phyloP scores from a whole-genome alignment of 2,113 vertebrate species.

The Corvus cornix region DNA sequence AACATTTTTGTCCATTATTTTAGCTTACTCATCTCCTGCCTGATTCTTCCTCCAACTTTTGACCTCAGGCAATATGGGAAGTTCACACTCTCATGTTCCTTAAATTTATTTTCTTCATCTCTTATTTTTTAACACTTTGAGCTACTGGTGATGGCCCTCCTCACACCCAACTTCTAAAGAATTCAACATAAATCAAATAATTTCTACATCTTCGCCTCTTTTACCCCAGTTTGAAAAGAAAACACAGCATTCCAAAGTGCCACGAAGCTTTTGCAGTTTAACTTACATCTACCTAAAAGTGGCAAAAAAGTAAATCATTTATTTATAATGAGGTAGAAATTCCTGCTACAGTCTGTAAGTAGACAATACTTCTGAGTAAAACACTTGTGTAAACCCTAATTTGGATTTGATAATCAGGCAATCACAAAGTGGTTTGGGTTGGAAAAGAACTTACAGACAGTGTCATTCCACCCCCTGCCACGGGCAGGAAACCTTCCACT shows the following conservation, averaged over 20 bases:
- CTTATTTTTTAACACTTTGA: not conserved
- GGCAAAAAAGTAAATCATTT: not conserved
- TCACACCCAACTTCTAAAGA: not conserved
- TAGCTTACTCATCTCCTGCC: not conserved
- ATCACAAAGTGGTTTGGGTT: not conserved
- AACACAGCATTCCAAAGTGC: not conserved
- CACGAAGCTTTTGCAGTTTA: not conserved
- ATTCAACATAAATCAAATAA: not conserved
- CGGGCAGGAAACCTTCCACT: rapidly evolving
- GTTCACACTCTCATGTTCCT: not conserved
- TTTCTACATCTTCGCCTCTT: not conserved
- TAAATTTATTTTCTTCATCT: not conserved
- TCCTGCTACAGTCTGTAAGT: not conserved
- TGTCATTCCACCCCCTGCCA: rapidly evolving
- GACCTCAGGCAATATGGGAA: not conserved
- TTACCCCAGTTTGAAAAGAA: not conserved
- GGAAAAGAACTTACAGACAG: not conserved
- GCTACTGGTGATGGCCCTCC: not conserved
- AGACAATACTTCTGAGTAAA: not conserved
- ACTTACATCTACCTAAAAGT: not conserved
- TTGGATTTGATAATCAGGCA: not conserved
- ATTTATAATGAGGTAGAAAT: not conserved
- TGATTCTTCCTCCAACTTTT: not conserved
- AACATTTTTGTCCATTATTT: not conserved
- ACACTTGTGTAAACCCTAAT: not conserved